Evolutionary conservation across 92 coral and sea anemone genomes (phyloP), one percentile per base, ranked within the genome.

Genomic region (Bergia sp.): DNA sequence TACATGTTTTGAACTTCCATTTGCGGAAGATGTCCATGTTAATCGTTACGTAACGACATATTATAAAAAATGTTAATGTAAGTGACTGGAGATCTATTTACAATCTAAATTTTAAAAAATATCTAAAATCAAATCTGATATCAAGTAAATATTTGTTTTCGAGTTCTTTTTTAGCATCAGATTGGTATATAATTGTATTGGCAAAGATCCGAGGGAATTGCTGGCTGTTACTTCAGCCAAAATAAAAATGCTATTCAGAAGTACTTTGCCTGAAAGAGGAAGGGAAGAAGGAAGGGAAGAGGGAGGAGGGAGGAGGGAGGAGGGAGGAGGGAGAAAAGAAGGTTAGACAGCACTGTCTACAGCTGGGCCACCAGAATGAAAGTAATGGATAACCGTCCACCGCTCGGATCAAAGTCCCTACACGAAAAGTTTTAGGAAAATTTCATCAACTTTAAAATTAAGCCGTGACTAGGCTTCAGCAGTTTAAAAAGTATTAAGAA

Each of bases 21-120:
- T 61, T 16, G 69, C 69, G 58, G 13, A 53, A 53, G 58, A 53
- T 53, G 18, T 12, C 58, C 58, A 53, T 13, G 20, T 61, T 61
- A 3, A 61, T 61, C 69, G 69, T 18, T 3, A 61, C 5, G 23
- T n/a, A 80, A 80, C 71, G 69, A 37, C 45, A 66, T 38, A 61
- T 61, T 61, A 80, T 80, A 80, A 80, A 29, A 80, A 80, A 80
- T 80, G 85, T 80, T 50, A 79, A 79, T 79, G 38, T 78, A 79
- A 37, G 40, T 47, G 64, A 53, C 23, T 49, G 83, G 71, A 82
- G 21, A 45, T 36, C 79, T 84, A 84, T 84, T 69, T 84, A 84
- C 87, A 84, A 15, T 84, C 65, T 15, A 84, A 72, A 71, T 84
- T 80, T 57, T 55, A 80, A 80, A 80, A 53, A 80, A 80, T 80